Evolutionary conservation across 2,888 invertebrate genomes (phyloP).

Genomic region (Ceramica pisi): DNA sequence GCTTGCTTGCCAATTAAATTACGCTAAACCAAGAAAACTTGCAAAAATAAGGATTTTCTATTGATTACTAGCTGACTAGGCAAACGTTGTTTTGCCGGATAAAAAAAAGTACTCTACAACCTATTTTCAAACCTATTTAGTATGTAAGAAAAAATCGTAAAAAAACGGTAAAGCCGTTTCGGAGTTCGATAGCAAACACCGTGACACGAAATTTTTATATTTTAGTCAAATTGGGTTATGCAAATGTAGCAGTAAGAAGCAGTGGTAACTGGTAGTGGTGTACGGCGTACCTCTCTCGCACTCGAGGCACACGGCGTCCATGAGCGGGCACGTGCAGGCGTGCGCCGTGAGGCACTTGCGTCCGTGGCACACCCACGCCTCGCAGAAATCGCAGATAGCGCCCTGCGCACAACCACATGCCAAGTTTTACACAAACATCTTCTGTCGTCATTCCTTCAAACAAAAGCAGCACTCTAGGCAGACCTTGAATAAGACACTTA

Average conservation of each 20-base stretch:
- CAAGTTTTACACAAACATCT: background rate
- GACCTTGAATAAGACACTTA: background rate
- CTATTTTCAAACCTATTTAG: no score
- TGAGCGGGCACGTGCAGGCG: conserved; percentile 97
- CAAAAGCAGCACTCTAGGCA: background rate
- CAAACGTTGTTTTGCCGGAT: no score
- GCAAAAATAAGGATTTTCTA: no score
- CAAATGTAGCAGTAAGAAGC: no score
- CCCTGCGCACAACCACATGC: conserved; percentile 91
- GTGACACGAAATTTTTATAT: no score
- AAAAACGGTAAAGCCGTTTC: no score
- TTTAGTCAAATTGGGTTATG: background rate
- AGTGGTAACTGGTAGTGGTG: no score
- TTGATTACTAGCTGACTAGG: no score
- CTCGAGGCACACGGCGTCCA: conserved; percentile 97
- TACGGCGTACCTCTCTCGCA: conserved; percentile 94
- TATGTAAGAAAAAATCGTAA: no score
- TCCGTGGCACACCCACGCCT: conserved; percentile 99
- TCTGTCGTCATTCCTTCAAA: background rate
- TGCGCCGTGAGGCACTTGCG: conserved; percentile 97
- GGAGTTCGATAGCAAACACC: no score
- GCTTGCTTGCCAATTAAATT: background rate
- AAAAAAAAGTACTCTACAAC: no score
- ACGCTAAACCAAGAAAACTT: background rate
- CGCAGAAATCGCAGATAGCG: conserved; percentile 99